Base-by-base conservation (phyloP, 2,888 invertebrate species). In the Zhuqinia jingwanae region DNA sequence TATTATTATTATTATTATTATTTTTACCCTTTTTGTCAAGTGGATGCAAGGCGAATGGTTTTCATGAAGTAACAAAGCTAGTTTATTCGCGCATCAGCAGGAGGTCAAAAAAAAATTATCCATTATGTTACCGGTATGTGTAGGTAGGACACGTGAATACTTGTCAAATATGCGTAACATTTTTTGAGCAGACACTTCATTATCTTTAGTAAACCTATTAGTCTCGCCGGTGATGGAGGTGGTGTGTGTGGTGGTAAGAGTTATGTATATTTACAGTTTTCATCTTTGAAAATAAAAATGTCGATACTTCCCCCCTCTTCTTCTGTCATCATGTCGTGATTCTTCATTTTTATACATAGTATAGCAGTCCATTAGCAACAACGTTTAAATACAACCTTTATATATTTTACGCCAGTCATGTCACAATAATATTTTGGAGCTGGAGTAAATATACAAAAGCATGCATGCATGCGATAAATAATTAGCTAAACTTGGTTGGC, bases 11-110 rank as follows among this genome's bases (percentile, higher is more conserved):
- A n/a, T n/a, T n/a, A n/a, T n/a, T n/a, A n/a, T n/a, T n/a, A n/a
- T n/a, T 22, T 58, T 58, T 58, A 58, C 58, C 58, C 58, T 58
- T 58, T 58, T 25, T 58, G 58, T 58, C 58, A 58, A 58, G 58
- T 58, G 15, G 58, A 58, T 25, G 22, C 58, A 58, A 58, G 58
- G 58, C 25, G n/a, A n/a, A n/a, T 58, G 58, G 25, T 5, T 22
- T 58, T 58, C 25, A 2, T 20, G n/a, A 5, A 22, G 30, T 53
- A 53, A 20, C 53, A 17, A 53, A 53, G 2, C 5, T 25, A 45
- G 20, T n/a, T n/a, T 47, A 78, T 78, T 78, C 25, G 65, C 63
- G 65, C 63, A 63, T 78, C 78, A 17, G 25, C 65, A 78, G 78
- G 78, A 77, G 78, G 78, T 63, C 47, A 47, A 47, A 42, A 17